phyloP scores from a whole-genome alignment of 2,113 vertebrate genomes.

The Siniperca knerii region DNA sequence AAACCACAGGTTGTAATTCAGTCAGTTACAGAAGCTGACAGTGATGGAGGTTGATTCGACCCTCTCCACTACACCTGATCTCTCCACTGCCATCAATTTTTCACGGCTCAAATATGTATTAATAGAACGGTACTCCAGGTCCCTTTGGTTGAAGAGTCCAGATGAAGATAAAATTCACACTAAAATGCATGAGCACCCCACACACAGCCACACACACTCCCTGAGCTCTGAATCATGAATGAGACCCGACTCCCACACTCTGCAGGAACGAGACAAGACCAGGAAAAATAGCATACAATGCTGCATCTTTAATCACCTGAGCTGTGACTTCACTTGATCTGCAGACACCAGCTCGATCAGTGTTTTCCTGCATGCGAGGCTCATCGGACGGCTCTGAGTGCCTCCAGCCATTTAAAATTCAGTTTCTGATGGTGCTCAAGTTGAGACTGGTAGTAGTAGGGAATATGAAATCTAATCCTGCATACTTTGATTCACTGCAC shows the following conservation, averaged over 20 bases:
- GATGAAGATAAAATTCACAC: slow-evolving; percentile 77
- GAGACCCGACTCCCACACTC: slow-evolving; percentile 75
- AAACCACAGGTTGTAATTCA: slow-evolving; percentile 70
- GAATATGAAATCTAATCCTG: slow-evolving; percentile 46
- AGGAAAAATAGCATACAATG: slow-evolving; percentile 68
- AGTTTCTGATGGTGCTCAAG: slow-evolving; percentile 56
- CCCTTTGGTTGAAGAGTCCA: slow-evolving; percentile 59
- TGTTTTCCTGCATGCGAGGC: slow-evolving; percentile 66
- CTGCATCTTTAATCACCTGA: slow-evolving; percentile 82
- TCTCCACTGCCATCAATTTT: slow-evolving; percentile 76
- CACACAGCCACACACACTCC: slow-evolving; percentile 36
- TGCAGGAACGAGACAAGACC: slow-evolving; percentile 66
- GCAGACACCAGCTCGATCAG: slow-evolving; percentile 75
- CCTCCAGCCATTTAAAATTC: slow-evolving; percentile 74
- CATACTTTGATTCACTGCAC: slow-evolving; percentile 55
- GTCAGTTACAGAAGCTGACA: slow-evolving; percentile 63
- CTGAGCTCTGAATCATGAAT: slow-evolving; percentile 83
- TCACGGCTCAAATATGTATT: slow-evolving; percentile 73
- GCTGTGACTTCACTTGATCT: slow-evolving; percentile 80
- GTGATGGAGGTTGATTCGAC: slow-evolving; percentile 70
- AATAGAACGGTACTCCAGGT: slow-evolving; percentile 71
- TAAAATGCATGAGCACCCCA: slow-evolving; percentile 60
- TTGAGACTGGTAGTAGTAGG: slow-evolving; percentile 49
- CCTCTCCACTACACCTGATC: slow-evolving; percentile 58
- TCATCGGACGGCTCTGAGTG: slow-evolving; percentile 63